Evolutionary conservation across 2,113 vertebrate species (phyloP).

Genomic region (Bubo scandiacus): DNA sequence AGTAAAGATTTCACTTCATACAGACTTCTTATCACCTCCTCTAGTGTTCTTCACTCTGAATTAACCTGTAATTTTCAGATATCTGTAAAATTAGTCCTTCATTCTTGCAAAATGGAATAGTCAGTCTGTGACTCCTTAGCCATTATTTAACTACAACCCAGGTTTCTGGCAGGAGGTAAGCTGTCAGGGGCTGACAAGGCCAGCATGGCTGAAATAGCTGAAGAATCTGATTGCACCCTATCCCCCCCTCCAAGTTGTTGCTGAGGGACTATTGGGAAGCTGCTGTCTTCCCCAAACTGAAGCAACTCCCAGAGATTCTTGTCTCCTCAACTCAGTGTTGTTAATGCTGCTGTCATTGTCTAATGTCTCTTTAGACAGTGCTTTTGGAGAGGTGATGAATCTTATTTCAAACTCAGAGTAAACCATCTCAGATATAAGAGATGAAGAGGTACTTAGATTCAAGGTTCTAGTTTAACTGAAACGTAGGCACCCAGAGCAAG

Average conservation of each 20-base stretch:
- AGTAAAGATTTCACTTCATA: neutral
- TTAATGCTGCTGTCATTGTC: neutral
- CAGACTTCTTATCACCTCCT: neutral
- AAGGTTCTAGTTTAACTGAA: neutral
- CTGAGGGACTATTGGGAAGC: neutral
- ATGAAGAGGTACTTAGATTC: neutral
- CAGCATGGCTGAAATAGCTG: neutral
- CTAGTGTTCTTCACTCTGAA: neutral
- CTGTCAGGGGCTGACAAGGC: neutral
- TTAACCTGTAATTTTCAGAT: neutral
- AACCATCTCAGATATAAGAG: neutral
- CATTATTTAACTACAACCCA: fast-evolving
- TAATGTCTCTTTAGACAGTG: neutral
- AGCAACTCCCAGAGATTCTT: neutral
- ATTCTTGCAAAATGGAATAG: neutral
- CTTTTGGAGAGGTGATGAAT: neutral
- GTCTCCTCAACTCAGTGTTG: neutral
- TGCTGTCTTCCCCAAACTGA: neutral
- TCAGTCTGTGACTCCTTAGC: neutral
- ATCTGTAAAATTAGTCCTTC: neutral
- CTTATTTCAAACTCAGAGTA: neutral
- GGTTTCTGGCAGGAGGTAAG: neutral
- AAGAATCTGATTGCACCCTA: neutral
- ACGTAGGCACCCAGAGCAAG: neutral
- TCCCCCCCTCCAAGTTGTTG: neutral